These are phyloP conservation scores for Papilio helenus DNA, from an alignment of 1,140 invertebrate species.

Conservation along the genomic window DNA sequence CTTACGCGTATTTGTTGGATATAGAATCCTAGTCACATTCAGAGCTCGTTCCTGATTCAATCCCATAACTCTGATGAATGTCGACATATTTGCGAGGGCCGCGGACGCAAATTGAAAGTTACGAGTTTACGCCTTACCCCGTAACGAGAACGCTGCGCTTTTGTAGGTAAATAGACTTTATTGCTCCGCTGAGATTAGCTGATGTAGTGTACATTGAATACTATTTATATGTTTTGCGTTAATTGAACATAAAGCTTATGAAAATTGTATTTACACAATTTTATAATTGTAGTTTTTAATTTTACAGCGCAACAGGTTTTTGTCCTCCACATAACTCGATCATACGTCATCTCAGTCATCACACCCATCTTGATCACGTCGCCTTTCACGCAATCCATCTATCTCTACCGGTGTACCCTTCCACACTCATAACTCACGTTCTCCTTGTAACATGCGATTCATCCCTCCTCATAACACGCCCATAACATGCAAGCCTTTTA, in stretches of 20 bases:
- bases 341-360: too few relatives aligned
- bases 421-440: too few relatives aligned
- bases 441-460: too few relatives aligned
- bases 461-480: too few relatives aligned
- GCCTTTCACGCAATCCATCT: too few relatives aligned
- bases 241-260: slow-evolving; percentile 3
- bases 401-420: too few relatives aligned
- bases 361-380: too few relatives aligned
- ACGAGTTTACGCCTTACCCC: slow-evolving; percentile 58
- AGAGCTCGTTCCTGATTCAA: slow-evolving; percentile 37
- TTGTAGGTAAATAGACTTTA: slow-evolving; percentile 43
- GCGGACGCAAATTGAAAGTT: slow-evolving; percentile 77
- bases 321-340: too few relatives aligned
- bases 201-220: slow-evolving; percentile 28
- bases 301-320: too few relatives aligned
- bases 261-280: background rate
- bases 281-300: background rate
- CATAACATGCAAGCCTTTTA: too few relatives aligned
- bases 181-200: slow-evolving; percentile 35
- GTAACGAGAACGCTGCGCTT: slow-evolving; percentile 48
- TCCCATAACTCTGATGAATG: slow-evolving; percentile 62
- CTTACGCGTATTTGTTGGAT: slow-evolving; percentile 14
- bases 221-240: slow-evolving; percentile 11
- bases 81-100: slow-evolving; percentile 63
- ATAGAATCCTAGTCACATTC: slow-evolving; percentile 43